Evolutionary conservation across 2,797 vertebrate species (phyloP), one percentile per base, ranked within the genome.

Genomic region (Odontamblyopus lacepedii): DNA sequence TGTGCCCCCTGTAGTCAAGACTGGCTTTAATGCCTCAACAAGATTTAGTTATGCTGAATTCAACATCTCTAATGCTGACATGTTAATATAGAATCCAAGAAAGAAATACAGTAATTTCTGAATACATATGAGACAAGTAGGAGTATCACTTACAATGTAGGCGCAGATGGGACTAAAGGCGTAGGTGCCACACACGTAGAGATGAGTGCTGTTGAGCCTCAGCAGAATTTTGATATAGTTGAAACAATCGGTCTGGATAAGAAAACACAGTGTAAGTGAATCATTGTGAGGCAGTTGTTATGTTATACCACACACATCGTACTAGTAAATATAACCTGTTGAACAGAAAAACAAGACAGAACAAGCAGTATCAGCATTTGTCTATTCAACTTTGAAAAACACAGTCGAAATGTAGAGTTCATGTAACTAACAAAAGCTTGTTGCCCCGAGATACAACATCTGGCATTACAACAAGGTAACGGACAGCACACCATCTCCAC

Each of bases 181-280:
- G 0, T 95, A 96, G 0, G 97, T 98, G 69, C 97, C 97, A 0
- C 97, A 98, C 83, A 96, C 92, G 53, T 96, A 96, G 44, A 98
- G 92, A 83, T 98, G 96, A 84, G 93, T 98, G 90, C 91, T 93
- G 72, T 98, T 98, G 82, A 98, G 88, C 32, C 84, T 93, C 84
- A 98, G 94, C 67, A 98, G 94, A 83, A 97, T 95, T 93, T 98
- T 98, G 92, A 98, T 93, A 88, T 98, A 98, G 91, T 98, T 98
- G 89, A 98, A 96, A 86, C 97, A 98, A 88, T 98, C 97, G 2
- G 95, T 96, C 97, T 98, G 83, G 55, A 81, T 85, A 63, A 69
- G 65, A 86, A 78, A 56, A 79, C 18, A 72, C 84, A 80, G 61
- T 50, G 12, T 48, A 16, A 48, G 44, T 48, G 53, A 72, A 69